Base-by-base conservation (phyloP, 2,888 invertebrate species). In the Lagria hirta region DNA sequence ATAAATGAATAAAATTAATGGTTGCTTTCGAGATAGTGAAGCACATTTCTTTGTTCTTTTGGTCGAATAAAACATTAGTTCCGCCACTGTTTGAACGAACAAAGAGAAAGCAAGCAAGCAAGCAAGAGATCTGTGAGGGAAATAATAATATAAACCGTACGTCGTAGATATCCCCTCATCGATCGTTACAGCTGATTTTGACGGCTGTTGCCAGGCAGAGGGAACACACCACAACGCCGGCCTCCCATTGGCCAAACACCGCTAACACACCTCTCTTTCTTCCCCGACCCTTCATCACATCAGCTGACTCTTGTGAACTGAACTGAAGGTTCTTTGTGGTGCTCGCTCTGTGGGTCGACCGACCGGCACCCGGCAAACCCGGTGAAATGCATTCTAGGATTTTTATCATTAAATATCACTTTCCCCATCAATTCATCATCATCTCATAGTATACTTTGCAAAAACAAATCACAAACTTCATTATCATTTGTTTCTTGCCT, bases 151-250 rank as follows among this genome's bases (percentile, higher is more conserved):
- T n/a, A n/a, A n/a, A 2, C 14, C 13, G 51, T 36, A 40, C 10
- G 61, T 61, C 57, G 6, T 7, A 22, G 34, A 48, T 61, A 30
- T 32, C 22, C 13, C 44, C 52, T 34, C 33, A 48, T 58, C 61
- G 65, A 68, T 67, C 66, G 65, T 66, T 68, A 62, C 68, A 68
- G 67, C 68, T 68, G 68, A 68, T 65, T 68, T 66, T 68, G 66
- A 68, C 64, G 66, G 66, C 67, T 68, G 68, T 68, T 68, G 65
- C 68, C 66, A 68, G 68, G 68, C 68, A 58, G 62, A 56, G 57
- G 57, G 58, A 36, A 28, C 37, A 54, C 58, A 58, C 61, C 60
- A 57, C 51, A 54, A 49, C 45, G 43, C 44, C 46, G 51, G 49
- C 48, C 40, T 57, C 55, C 49, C 42, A 68, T 68, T 68, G 66